These are phyloP conservation scores for Dreissena polymorpha DNA, from an alignment of 1,140 invertebrate genomes.

Conservation along the genomic window DNA sequence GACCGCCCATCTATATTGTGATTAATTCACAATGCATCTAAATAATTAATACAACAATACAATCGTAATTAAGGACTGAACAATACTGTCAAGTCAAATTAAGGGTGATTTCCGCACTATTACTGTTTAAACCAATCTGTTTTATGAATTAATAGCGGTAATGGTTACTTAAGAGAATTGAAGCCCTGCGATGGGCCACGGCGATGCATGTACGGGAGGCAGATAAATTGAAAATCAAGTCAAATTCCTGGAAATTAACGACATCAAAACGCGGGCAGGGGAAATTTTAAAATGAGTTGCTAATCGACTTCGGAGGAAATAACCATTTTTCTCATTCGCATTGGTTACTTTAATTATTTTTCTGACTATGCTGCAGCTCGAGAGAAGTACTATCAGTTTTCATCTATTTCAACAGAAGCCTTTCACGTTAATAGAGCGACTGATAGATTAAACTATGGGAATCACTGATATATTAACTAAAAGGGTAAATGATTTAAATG, in stretches of 20 bases:
- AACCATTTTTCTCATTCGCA: slow-evolving; percentile 37
- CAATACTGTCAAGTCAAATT: background rate
- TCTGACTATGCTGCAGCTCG: slow-evolving; percentile 5
- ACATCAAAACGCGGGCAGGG: slow-evolving; percentile 43
- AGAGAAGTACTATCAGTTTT: slow-evolving; percentile 43
- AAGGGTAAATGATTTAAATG: background rate
- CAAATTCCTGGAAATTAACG: slow-evolving; percentile 49
- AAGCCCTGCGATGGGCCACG: slow-evolving; percentile 10
- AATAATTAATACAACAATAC: background rate
- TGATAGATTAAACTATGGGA: slow-evolving; percentile 1
- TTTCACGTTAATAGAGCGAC: slow-evolving; percentile 14
- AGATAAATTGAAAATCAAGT: slow-evolving; percentile 4
- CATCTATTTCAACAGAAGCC: slow-evolving; percentile 47
- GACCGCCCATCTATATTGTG: background rate
- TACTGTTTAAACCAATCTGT: slow-evolving; percentile 37
- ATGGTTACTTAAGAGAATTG: slow-evolving; percentile 53
- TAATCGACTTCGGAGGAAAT: slow-evolving; percentile 37
- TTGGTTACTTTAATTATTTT: slow-evolving; percentile 51
- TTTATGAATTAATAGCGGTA: slow-evolving; percentile 50
- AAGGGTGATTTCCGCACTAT: background rate
- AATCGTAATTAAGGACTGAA: background rate
- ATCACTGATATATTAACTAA: background rate
- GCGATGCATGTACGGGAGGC: too few relatives aligned
- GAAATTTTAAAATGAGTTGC: slow-evolving; percentile 48
- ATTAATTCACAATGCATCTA: background rate